Evolutionary conservation across 1,140 invertebrate species (phyloP), one percentile per base, ranked within the genome.

Genomic region (Caenorhabditis inopinata): DNA sequence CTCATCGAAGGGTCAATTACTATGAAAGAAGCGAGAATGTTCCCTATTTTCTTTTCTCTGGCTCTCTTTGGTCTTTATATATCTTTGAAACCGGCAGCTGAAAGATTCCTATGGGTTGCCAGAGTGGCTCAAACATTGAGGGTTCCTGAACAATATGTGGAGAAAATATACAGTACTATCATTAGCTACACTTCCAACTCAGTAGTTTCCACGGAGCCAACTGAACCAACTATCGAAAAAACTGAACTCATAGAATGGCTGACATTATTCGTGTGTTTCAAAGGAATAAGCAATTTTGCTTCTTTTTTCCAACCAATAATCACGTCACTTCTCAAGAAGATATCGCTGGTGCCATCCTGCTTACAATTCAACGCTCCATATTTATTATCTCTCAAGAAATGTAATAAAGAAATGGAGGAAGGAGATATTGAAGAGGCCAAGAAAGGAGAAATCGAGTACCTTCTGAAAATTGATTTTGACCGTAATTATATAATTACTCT

Each of bases 311-410:
- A 88, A 58, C 87, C 86, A 11, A 23, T 87, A 1, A 80, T 87
- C 48, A 74, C 82, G 9, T 53, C 77, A n/a, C 23, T 87, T 51
- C 74, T 88, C 35, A 74, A 79, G 14, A 23, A 51, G 2, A 45
- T 87, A 5, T 85, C 87, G 12, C 68, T 88, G 68, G 86, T 86
- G 12, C 68, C 88, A 48, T 81, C 86, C 3, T 87, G 83, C 83
- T 86, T 86, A 16, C 46, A 79, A 12, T 68, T 51, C 9, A 87
- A 85, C 73, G 45, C 80, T 45, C 83, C 85, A 98, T 98, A 89
- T 99, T 99, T 91, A 94, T 95, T 21, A 99, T 99, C 86, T 95
- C 89, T 99, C 85, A 99, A 96, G 96, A 92, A 93, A 46, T 96
- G 94, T 89, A 96, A 94, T 90, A 95, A 93, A 25, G 92, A 96